Conservation (phyloP, 2,797 vertebrate species). For the Hipposideros larvatus region DNA sequence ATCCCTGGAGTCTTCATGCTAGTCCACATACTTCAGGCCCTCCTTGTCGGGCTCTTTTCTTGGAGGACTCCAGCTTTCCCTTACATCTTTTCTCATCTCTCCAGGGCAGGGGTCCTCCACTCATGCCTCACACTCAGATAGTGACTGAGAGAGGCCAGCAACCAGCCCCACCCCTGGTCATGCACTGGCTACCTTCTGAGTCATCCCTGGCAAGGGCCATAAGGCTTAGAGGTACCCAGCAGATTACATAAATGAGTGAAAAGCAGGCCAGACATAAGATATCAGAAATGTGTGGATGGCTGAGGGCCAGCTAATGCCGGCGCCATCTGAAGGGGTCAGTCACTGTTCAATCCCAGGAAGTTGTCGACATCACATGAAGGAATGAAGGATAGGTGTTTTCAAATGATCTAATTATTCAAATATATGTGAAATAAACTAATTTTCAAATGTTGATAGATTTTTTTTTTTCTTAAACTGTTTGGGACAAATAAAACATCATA, state of each 20-base stretch:
- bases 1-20: neutral
- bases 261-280: neutral
- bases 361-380: neutral
- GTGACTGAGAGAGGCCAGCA: neutral
- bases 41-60: neutral
- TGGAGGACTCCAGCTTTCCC: neutral
- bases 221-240: neutral
- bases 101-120: neutral
- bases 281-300: neutral
- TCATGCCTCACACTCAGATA: neutral
- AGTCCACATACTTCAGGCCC: neutral
- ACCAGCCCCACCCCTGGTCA: neutral
- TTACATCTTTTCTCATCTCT: neutral
- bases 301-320: neutral
- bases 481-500: conserved; percentile 19
- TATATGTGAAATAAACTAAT: neutral
- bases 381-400: neutral
- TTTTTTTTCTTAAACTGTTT: conserved; percentile 23
- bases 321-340: neutral
- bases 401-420: neutral
- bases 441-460: conserved; percentile 6
- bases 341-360: neutral
- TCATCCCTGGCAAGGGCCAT: neutral
- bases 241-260: neutral
- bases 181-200: neutral